Evolutionary conservation across 2,888 invertebrate species (phyloP).

Genomic region (Ormyrus thymus): DNA sequence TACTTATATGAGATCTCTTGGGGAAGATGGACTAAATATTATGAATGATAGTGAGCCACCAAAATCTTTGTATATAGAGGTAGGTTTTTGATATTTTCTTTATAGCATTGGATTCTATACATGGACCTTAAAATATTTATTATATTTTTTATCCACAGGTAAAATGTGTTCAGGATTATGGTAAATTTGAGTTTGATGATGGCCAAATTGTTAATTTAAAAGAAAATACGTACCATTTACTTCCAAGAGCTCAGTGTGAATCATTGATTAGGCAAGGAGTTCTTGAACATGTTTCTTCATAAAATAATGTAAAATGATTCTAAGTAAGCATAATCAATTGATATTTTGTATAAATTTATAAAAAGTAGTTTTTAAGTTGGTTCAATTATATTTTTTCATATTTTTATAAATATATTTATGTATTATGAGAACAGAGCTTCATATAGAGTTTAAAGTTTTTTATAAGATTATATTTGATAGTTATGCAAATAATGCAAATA

Average conservation of each 20-base stretch:
- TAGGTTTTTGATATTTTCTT: constrained; percentile 70
- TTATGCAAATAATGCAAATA: no score
- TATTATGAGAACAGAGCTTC: background rate
- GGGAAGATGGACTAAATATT: constrained; percentile 89
- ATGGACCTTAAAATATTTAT: background rate
- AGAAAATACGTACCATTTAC: constrained; percentile 92
- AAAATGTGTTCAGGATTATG: constrained; percentile 91
- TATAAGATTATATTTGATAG: background rate
- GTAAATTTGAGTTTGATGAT: constrained; percentile 94
- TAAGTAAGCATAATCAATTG: background rate
- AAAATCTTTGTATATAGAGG: constrained; percentile 93
- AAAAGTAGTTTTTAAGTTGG: background rate
- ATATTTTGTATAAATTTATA: constrained; percentile 7
- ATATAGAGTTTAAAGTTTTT: background rate
- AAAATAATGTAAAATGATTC: background rate
- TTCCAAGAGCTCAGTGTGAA: constrained; percentile 92
- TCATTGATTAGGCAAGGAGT: constrained; percentile 92
- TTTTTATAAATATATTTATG: background rate
- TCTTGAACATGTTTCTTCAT: constrained; percentile 82
- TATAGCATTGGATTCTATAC: background rate
- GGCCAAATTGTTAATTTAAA: constrained; percentile 93
- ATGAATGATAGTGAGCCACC: constrained; percentile 93
- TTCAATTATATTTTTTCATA: background rate
- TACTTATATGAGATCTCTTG: constrained; percentile 92
- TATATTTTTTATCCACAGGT: constrained; percentile 74